phyloP scores from a whole-genome alignment of 1,140 invertebrate species.

The Drosophila truncata region DNA sequence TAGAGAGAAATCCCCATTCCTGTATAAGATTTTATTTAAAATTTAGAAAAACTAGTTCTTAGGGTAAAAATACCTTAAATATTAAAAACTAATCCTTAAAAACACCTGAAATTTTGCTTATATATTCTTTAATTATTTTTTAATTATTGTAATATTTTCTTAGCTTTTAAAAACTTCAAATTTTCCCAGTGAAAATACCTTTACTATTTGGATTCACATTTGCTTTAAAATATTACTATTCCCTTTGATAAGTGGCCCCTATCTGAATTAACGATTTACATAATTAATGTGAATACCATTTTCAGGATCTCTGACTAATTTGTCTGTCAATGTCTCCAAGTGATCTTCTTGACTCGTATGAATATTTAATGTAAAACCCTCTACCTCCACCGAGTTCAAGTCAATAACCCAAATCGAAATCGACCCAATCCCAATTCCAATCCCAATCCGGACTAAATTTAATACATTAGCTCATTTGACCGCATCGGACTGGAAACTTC shows the following conservation, averaged over 20 bases:
- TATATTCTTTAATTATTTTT: neutral
- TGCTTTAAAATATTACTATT: slow-evolving; percentile 23
- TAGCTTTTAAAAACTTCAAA: neutral
- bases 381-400: slow-evolving; percentile 9
- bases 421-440: slow-evolving; percentile 19
- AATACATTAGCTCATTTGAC: slow-evolving; percentile 52
- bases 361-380: slow-evolving; percentile 17
- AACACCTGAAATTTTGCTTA: neutral
- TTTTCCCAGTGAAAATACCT: neutral
- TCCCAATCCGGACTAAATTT: slow-evolving; percentile 40
- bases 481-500: slow-evolving; percentile 32
- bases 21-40: neutral
- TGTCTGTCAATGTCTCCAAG: slow-evolving; percentile 33
- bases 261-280: slow-evolving; percentile 23
- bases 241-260: slow-evolving; percentile 9
- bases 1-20: neutral
- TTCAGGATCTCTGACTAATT: slow-evolving; percentile 51
- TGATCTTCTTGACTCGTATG: slow-evolving; percentile 33
- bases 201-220: slow-evolving; percentile 1
- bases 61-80: too few species aligned
- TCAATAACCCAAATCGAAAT: slow-evolving; percentile 53
- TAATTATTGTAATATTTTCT: neutral
- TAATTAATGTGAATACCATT: slow-evolving; percentile 36
- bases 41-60: too few species aligned
- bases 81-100: neutral